Percentiles rank a stretch among this genome's conserved stretches.
phyloP scores from a whole-genome alignment of 2,113 vertebrate genomes.

The Hydrochoerus hydrochaeris region DNA sequence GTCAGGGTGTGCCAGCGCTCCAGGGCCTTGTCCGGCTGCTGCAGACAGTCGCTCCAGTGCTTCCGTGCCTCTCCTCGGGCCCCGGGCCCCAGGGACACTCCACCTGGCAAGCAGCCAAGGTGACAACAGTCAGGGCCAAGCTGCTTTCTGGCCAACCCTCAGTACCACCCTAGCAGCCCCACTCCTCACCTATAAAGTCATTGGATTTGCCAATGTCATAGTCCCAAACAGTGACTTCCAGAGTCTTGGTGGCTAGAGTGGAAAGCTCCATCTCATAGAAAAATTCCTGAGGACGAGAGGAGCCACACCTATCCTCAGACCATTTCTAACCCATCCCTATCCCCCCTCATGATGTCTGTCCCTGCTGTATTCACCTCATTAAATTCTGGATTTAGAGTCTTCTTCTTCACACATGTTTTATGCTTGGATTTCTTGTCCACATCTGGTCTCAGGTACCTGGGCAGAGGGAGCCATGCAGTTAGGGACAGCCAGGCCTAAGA shows the following conservation, averaged over 20 bases:
- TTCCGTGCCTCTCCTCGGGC: conserved; percentile 89
- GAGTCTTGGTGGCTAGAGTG: conserved; percentile 88
- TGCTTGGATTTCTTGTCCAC: conserved; percentile 93
- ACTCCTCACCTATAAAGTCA: conserved; percentile 92
- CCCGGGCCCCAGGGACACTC: conserved; percentile 88
- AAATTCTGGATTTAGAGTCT: conserved; percentile 94
- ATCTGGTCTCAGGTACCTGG: conserved; percentile 93
- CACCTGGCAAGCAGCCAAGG: conserved; percentile 82
- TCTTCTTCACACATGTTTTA: conserved; percentile 93
- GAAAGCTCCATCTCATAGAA: conserved; percentile 91
- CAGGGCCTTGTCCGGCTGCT: conserved; percentile 86
- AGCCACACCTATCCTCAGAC: not conserved
- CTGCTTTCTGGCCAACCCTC: not conserved
- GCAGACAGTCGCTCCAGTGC: conserved; percentile 92
- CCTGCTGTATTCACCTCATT: conserved; percentile 87
- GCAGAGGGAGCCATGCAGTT: not conserved
- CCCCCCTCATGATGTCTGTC: not conserved
- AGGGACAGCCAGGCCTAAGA: not conserved
- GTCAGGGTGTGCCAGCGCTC: conserved; percentile 93
- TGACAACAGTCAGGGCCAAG: not conserved
- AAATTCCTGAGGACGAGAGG: conserved; percentile 86
- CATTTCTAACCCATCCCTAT: accelerated
- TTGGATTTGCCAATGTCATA: conserved; percentile 93
- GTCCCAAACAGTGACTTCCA: conserved; percentile 94
- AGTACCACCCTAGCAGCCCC: not conserved